These are phyloP conservation scores for Florisuga fusca DNA, from an alignment of 2,797 vertebrate species.

Conservation along the genomic window DNA sequence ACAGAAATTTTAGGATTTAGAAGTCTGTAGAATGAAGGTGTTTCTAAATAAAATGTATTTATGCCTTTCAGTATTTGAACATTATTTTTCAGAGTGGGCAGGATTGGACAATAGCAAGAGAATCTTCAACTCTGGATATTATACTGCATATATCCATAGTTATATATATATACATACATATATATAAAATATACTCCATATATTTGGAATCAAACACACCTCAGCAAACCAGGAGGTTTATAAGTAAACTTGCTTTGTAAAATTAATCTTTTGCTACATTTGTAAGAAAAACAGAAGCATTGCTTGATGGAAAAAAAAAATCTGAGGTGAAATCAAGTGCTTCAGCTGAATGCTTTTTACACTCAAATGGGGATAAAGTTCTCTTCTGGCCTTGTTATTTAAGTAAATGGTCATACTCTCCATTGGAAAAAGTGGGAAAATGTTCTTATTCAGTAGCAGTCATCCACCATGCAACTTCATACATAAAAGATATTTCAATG, in stretches of 20 bases:
- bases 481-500: neutral
- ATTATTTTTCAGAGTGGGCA: neutral
- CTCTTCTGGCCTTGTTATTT: neutral
- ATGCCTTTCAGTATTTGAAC: neutral
- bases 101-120: neutral
- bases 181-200: too few species aligned
- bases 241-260: neutral
- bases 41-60: neutral
- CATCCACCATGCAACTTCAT: too few species aligned
- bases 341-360: neutral
- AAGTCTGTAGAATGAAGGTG: neutral
- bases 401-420: neutral
- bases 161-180: too few species aligned
- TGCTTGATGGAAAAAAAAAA: neutral
- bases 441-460: neutral
- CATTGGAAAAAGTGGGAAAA: neutral
- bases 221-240: neutral
- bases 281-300: neutral
- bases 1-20: neutral
- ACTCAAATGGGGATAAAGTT: neutral
- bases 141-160: neutral
- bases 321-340: neutral
- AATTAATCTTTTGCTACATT: neutral
- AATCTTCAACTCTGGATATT: neutral
- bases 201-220: neutral